These are phyloP conservation scores for Sarcophilus harrisii DNA, from an alignment of 2,797 vertebrate species.

Conservation along the genomic window DNA sequence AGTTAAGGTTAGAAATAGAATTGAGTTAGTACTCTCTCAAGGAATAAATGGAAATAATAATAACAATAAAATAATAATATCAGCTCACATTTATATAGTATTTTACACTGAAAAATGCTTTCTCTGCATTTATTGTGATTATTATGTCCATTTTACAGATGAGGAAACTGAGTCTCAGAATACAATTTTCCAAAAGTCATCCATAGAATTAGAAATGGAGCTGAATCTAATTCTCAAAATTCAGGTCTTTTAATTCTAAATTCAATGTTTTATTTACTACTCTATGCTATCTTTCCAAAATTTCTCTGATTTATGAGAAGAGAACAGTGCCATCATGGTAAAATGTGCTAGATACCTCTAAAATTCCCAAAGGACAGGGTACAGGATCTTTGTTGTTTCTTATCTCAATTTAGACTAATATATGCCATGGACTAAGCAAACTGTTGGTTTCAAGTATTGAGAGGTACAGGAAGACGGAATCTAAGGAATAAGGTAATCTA, in stretches of 20 bases:
- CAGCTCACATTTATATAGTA: neutral
- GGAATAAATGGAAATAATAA: neutral
- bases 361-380: neutral
- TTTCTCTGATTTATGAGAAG: neutral
- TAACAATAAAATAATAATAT: no score
- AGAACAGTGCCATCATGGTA: neutral
- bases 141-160: neutral
- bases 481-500: neutral
- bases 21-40: neutral
- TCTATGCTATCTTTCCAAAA: neutral
- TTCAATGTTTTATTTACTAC: neutral
- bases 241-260: neutral
- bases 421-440: neutral
- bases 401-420: neutral
- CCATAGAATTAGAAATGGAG: neutral
- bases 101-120: neutral
- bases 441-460: neutral
- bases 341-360: neutral
- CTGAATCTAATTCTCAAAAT: neutral
- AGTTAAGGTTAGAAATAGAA: neutral
- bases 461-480: neutral
- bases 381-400: neutral
- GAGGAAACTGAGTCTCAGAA: neutral
- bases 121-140: neutral
- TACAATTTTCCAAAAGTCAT: neutral